Evolutionary conservation across 2,888 invertebrate species (phyloP).

Genomic region (Synergus japonicus): DNA sequence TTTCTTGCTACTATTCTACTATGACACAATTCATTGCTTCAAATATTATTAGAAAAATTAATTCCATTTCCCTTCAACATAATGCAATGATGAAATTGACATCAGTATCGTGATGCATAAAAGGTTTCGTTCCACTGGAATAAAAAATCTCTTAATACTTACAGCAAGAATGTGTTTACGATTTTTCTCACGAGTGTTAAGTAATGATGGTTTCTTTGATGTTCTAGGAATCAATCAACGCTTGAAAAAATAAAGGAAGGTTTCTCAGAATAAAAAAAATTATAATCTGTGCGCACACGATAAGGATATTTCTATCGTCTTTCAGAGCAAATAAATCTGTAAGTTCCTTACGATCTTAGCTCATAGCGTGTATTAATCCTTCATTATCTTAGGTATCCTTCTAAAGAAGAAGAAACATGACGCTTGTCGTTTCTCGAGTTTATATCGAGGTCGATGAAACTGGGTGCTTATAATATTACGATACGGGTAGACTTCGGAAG

Average conservation of each 20-base stretch:
- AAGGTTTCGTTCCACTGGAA: constrained; percentile 7
- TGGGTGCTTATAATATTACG: constrained; percentile 64
- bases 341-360: not conserved
- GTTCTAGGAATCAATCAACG: constrained; percentile 35
- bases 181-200: constrained; percentile 36
- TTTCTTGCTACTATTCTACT: too few species aligned
- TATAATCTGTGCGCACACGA: not conserved
- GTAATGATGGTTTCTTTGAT: constrained; percentile 18
- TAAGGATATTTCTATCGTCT: not conserved
- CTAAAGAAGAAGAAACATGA: not conserved
- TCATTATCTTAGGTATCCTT: not conserved
- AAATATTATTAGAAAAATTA: too few species aligned
- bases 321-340: not conserved
- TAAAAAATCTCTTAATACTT: not conserved
- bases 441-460: constrained; percentile 58
- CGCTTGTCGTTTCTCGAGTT: constrained; percentile 52
- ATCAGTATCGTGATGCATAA: too few species aligned
- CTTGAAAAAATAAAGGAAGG: constrained; percentile 17
- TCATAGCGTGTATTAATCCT: not conserved
- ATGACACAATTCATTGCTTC: too few species aligned
- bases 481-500: constrained; percentile 53
- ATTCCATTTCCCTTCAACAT: too few species aligned
- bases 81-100: too few species aligned
- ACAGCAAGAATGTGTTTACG: not conserved
- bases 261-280: constrained; percentile 29